Percentiles rank a stretch among this genome's conserved stretches.
Conservation (phyloP, 2,888 invertebrate genomes). For the Apodemia duryi region DNA sequence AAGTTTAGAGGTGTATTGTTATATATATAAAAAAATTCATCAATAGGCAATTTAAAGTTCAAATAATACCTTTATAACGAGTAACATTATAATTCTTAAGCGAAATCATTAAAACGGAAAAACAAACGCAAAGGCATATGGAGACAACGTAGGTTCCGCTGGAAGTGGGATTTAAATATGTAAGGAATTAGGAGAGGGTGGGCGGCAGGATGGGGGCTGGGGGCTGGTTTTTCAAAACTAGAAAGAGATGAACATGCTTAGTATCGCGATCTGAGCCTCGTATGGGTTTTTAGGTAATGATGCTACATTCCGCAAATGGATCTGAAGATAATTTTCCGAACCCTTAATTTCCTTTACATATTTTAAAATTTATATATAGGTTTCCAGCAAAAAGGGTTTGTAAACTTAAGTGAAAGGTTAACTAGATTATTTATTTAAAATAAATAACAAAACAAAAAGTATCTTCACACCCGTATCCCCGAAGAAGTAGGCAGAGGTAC, state of each 20-base stretch:
- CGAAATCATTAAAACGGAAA: conserved; percentile 35
- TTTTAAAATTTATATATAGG: too few species aligned
- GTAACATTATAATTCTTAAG: conserved; percentile 15
- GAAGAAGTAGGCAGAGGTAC: too few species aligned
- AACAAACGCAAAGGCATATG: conserved; percentile 49
- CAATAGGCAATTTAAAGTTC: not conserved
- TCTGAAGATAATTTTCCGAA: conserved; percentile 45
- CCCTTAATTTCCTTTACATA: too few species aligned
- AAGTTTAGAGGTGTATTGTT: too few species aligned
- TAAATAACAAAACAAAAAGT: too few species aligned
- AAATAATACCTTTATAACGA: conserved; percentile 6
- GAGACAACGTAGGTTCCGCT: conserved; percentile 74
- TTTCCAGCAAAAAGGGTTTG: too few species aligned
- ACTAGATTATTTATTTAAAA: too few species aligned
- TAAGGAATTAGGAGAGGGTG: conserved; percentile 75
- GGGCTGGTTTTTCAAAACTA: conserved; percentile 74
- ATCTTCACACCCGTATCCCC: too few species aligned
- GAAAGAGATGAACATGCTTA: conserved; percentile 79
- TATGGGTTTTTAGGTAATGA: conserved; percentile 33
- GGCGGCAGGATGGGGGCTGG: conserved; percentile 27
- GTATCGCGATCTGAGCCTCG: conserved; percentile 70
- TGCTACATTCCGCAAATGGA: conserved; percentile 38
- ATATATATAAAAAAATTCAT: too few species aligned
- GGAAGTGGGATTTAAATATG: conserved; percentile 79
- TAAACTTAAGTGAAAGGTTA: too few species aligned